phyloP scores from a whole-genome alignment of 1,140 invertebrate species.

The Lepidotrigona ventralis region DNA sequence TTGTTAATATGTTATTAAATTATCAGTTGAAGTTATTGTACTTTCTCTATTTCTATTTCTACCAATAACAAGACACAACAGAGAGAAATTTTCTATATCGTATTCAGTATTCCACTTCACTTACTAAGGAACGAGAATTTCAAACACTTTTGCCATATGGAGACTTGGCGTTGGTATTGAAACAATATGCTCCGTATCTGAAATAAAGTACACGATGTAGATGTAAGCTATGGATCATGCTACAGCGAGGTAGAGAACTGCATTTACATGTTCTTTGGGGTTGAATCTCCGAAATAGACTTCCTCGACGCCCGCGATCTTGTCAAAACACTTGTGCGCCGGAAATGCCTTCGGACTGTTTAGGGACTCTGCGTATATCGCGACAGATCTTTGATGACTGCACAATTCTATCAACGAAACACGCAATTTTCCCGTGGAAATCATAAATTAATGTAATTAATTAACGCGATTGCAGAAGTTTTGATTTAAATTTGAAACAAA shows the following conservation, averaged over 20 bases:
- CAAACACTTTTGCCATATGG: not conserved
- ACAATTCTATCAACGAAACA: constrained; percentile 78
- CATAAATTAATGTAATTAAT: not conserved
- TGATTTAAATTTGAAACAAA: not conserved
- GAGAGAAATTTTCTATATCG: no score
- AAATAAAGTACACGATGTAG: not conserved
- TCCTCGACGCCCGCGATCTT: not conserved
- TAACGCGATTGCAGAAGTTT: not conserved
- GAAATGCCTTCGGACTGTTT: constrained; percentile 68
- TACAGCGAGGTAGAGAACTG: not conserved
- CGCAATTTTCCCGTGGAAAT: not conserved
- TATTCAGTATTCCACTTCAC: no score
- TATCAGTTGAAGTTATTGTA: no score
- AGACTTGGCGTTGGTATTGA: not conserved
- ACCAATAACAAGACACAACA: no score
- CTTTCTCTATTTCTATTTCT: no score
- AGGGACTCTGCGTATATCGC: constrained; percentile 83
- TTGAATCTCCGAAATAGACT: constrained; percentile 9
- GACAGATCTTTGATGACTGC: constrained; percentile 85
- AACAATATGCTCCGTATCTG: constrained; percentile 27
- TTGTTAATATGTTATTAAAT: no score
- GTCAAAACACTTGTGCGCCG: constrained; percentile 68
- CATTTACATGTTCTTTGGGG: constrained; percentile 41
- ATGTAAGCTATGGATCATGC: no score
- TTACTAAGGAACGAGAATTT: not conserved